Base-by-base conservation (phyloP, 2,113 vertebrate genomes). In the Sphyrna mokarran region DNA sequence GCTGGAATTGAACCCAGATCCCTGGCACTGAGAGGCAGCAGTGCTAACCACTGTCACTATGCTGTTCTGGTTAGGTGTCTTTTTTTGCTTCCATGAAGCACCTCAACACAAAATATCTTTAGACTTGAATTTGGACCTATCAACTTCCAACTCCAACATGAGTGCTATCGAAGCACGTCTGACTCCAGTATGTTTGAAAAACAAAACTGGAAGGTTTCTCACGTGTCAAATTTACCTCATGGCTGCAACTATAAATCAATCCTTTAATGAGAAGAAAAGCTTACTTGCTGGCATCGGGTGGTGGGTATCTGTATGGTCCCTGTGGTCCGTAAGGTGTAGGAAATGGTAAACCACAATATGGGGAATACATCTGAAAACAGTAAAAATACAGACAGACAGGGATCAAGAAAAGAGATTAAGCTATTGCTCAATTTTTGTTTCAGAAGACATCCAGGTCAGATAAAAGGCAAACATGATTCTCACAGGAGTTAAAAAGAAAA, bases 321-420 rank as follows among this genome's bases (percentile, higher is more conserved):
- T 99, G 98, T 96, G 98, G 98, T 96, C 98, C 98, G 96, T 98
- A 99, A 22, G 98, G 98, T 1, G 97, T 97, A n/a, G 98, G 98
- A 94, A 99, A 99, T 2, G 98, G 98, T 97, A 99, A 97, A 95
- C 93, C 93, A 95, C 93, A 95, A 97, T 98, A 99, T 4, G 98
- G 98, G 96, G 98, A 97, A 97, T 98, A 99, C 98, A 99, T 99
- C 98, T 99, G 96, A 20, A 96, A 96, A 86, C 96, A 33, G 95
- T 16, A 58, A n/a, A 96, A 40, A 89, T 54, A 40, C 37, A 54
- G 94, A 9, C 20, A 91, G 89, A 93, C 14, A 48, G 10, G 68
- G 93, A 70, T 69, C 63, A 72, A 76, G 70, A 26, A n/a, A 78
- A 80, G 33, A 66, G 33, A 8, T 18, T 66, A 8, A 93, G 8